These are phyloP conservation scores for Sebastes miniatus DNA, from an alignment of 2,797 vertebrate species.

Conservation along the genomic window DNA sequence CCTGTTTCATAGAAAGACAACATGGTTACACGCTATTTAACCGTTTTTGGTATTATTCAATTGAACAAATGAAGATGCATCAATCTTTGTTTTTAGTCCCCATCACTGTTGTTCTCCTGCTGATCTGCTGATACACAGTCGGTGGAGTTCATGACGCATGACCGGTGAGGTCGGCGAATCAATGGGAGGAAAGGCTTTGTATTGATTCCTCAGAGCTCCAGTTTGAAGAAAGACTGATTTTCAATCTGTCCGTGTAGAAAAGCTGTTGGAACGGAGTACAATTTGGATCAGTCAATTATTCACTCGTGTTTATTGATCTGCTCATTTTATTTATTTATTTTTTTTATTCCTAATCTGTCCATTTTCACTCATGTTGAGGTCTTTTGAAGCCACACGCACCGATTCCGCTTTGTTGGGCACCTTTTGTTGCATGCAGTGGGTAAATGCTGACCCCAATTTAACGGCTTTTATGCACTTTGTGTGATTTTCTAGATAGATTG, in stretches of 20 bases:
- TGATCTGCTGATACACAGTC: constrained; percentile 18
- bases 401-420: neutral
- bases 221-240: constrained; percentile 35
- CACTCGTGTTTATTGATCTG: constrained; percentile 31
- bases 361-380: neutral
- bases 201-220: constrained; percentile 23
- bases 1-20: constrained; percentile 14
- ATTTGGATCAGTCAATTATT: constrained; percentile 29
- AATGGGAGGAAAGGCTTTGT: constrained; percentile 33
- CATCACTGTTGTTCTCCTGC: neutral
- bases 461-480: neutral
- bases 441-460: neutral
- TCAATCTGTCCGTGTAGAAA: neutral
- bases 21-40: constrained; percentile 9
- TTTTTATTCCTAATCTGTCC: neutral
- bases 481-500: neutral
- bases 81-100: neutral
- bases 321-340: neutral
- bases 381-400: neutral
- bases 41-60: constrained; percentile 24
- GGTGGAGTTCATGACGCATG: constrained; percentile 28
- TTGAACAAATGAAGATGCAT: neutral
- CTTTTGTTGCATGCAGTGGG: neutral
- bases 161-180: constrained; percentile 37
- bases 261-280: constrained; percentile 1